phyloP scores from a whole-genome alignment of 2,797 vertebrate species.

The Harpagifer antarcticus region DNA sequence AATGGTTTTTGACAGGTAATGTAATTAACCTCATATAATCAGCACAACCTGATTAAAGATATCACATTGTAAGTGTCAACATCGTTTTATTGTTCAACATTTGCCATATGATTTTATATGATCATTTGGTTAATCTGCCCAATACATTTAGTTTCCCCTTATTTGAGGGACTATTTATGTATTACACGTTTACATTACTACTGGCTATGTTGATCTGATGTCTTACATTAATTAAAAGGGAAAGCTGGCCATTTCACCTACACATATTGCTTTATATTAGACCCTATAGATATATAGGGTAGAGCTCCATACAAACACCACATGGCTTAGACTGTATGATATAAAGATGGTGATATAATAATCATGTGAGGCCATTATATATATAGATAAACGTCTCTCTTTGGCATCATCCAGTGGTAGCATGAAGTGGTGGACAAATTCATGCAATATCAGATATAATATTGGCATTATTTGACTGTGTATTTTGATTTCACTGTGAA shows the following conservation, averaged over 20 bases:
- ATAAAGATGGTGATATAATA: constrained; percentile 26
- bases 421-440: too few relatives aligned
- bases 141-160: not conserved
- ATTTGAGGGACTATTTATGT: not conserved
- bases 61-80: not conserved
- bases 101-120: not conserved
- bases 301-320: constrained; percentile 1
- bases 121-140: not conserved
- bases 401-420: constrained; percentile 38
- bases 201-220: not conserved
- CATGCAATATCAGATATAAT: too few relatives aligned
- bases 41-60: not conserved
- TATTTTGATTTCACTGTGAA: too few relatives aligned
- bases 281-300: not conserved
- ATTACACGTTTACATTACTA: not conserved
- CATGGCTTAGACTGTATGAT: constrained; percentile 2
- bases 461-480: too few relatives aligned
- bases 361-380: constrained; percentile 5
- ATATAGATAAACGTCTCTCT: not conserved
- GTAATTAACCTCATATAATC: too few relatives aligned
- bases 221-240: not conserved
- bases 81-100: not conserved
- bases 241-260: not conserved
- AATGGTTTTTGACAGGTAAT: not conserved
- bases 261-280: not conserved